A percentile compares a stretch with the other conserved stretches of the same genome.
phyloP scores from a whole-genome alignment of 2,888 invertebrate genomes.

The Agrotis ipsilon region DNA sequence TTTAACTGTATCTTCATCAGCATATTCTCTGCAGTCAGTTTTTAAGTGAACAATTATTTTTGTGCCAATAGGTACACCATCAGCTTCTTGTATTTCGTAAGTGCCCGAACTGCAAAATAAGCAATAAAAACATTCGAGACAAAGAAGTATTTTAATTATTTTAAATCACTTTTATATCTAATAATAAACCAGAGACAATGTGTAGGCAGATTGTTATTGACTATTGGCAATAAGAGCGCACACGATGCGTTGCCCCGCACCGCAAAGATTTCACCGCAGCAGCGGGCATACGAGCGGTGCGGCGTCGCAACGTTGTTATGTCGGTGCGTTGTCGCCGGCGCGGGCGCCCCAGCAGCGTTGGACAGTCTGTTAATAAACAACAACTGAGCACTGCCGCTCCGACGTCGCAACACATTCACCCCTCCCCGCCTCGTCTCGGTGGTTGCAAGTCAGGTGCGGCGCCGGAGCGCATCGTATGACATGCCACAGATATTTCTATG shows the following conservation, averaged over 20 bases:
- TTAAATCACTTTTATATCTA: background rate
- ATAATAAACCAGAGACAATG: background rate
- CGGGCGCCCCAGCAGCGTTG: no score
- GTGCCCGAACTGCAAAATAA: constrained; percentile 93
- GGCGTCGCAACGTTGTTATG: no score
- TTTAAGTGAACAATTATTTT: constrained; percentile 98
- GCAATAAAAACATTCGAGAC: background rate
- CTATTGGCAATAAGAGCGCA: no score
- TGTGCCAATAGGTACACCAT: constrained; percentile 96
- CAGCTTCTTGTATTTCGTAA: constrained; percentile 97
- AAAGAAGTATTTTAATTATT: background rate
- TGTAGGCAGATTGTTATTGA: no score
- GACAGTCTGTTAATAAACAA: background rate
- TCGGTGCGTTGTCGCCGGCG: no score
- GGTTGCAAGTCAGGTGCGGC: background rate
- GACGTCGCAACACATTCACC: background rate
- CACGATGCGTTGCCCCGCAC: no score
- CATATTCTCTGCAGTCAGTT: constrained; percentile 96
- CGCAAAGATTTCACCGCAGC: no score
- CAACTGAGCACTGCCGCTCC: background rate
- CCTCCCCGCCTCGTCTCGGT: background rate
- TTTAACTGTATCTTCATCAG: constrained; percentile 96
- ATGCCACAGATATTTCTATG: no score
- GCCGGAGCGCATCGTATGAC: background rate
- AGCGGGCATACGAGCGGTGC: no score